Conservation (phyloP, 1,140 invertebrate species). For the Eriocheir sinensis region DNA sequence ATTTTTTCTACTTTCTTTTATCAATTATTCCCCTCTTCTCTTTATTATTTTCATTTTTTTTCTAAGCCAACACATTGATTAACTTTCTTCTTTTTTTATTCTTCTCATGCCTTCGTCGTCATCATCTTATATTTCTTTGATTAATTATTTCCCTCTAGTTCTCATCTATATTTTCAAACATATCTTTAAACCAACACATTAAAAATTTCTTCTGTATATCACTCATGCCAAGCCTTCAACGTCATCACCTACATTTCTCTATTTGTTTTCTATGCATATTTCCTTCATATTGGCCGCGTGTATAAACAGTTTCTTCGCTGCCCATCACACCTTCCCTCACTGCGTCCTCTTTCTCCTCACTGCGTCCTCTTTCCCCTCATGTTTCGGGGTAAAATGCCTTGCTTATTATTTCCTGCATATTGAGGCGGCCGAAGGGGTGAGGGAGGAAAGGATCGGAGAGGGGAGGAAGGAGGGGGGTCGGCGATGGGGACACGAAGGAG, state of each 20-base stretch:
- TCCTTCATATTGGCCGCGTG: background rate
- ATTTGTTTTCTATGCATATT: background rate
- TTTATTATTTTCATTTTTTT: background rate
- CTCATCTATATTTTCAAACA: no score
- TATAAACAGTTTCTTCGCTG: background rate
- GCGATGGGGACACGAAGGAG: background rate
- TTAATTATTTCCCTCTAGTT: no score
- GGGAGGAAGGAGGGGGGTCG: background rate
- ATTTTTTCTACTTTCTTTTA: no score
- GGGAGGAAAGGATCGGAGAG: background rate
- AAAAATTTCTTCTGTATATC: no score
- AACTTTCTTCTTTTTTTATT: no score
- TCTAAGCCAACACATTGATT: no score
- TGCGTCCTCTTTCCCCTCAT: slow-evolving; percentile 11
- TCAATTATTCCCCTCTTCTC: no score
- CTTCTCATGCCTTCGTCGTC: no score
- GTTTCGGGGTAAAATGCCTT: slow-evolving; percentile 5
- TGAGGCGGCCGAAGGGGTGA: background rate
- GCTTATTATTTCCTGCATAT: slow-evolving; percentile 25
- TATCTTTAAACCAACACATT: no score
- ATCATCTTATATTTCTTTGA: no score
- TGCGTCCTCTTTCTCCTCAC: background rate
- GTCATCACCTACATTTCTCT: no score
- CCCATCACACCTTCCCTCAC: background rate
- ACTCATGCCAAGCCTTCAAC: no score